Evolutionary conservation across 2,113 vertebrate genomes (phyloP).

Genomic region (Castor canadensis): DNA sequence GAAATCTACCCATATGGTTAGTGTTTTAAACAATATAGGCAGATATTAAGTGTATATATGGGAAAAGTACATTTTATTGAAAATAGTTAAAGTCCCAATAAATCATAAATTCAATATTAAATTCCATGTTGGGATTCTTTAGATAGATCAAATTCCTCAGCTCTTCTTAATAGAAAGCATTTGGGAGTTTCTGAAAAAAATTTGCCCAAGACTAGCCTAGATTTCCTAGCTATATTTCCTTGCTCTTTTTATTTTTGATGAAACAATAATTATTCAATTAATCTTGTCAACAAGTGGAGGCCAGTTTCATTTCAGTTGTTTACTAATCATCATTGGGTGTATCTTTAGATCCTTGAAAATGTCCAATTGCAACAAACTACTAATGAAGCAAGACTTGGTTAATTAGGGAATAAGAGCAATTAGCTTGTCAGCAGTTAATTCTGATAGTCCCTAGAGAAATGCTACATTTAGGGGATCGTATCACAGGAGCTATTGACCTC

Average conservation of each 20-base stretch:
- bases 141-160: constrained; percentile 19
- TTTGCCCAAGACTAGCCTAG: neutral
- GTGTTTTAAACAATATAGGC: constrained; percentile 56
- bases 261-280: constrained; percentile 77
- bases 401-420: constrained; percentile 89
- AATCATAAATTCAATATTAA: constrained; percentile 59
- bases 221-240: constrained; percentile 46
- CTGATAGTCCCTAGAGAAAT: constrained; percentile 83
- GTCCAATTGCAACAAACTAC: constrained; percentile 80
- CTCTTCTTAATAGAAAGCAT: constrained; percentile 49
- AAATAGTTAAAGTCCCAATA: constrained; percentile 56
- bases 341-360: constrained; percentile 80
- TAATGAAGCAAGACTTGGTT: constrained; percentile 84
- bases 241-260: constrained; percentile 65
- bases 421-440: constrained; percentile 96
- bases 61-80: constrained; percentile 52
- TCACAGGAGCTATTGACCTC: constrained; percentile 95
- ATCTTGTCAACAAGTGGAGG: constrained; percentile 71
- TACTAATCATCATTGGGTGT: constrained; percentile 80
- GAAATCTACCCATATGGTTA: constrained; percentile 40
- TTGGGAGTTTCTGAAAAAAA: constrained; percentile 31
- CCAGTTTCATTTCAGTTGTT: constrained; percentile 81
- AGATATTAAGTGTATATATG: constrained; percentile 42
- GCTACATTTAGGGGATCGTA: constrained; percentile 87
- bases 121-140: constrained; percentile 51